Base-by-base conservation (phyloP, 2,113 vertebrate species). In the Lepus europaeus region DNA sequence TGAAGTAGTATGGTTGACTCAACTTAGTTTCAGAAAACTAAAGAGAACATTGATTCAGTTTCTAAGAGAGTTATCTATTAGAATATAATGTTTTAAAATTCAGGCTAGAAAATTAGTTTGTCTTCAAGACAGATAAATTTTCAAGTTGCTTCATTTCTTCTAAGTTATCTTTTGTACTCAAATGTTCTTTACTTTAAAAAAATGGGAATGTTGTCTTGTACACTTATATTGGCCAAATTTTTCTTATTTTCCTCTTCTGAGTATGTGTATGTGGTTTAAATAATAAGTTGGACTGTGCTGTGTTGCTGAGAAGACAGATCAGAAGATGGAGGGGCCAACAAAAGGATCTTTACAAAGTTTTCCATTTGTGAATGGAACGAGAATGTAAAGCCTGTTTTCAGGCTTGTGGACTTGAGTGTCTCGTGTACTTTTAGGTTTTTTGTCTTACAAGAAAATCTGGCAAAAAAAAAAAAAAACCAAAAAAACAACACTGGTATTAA, bases 41-140 rank as follows among this genome's bases (percentile, higher is more conserved):
- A 76, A 89, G 72, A 86, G 88, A 92, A 76, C 56, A 49, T 78
- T 68, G 25, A 76, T 93, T 27, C 8, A 29, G 1, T 90, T 95
- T 95, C 39, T 80, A 5, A 90, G 73, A 77, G 70, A 70, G 3
- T 4, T 63, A 2, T n/a, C 56, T 74, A 5, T 73, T 93, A 70
- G 70, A 94, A 1, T 88, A 20, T 77, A 33, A 1, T 94, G 53
- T 74, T 0, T 73, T 33, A 36, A 77, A 59, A 82, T 20, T 11
- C 20, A 81, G 66, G 72, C 22, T 13, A 49, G 17, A 92, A 87
- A 51, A 90, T 82, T 77, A 86, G 39, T 83, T 93, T 84, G 20
- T 94, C n/a, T 90, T 81, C 56, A 53, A 87, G n/a, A 66, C 82
- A 89, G 36, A 27, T 74, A 93, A 72, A 82, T 90, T 39, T 95